These are phyloP conservation scores for human DNA, from an alignment of 2,113 vertebrate genomes.

Conservation along the genomic window DNA sequence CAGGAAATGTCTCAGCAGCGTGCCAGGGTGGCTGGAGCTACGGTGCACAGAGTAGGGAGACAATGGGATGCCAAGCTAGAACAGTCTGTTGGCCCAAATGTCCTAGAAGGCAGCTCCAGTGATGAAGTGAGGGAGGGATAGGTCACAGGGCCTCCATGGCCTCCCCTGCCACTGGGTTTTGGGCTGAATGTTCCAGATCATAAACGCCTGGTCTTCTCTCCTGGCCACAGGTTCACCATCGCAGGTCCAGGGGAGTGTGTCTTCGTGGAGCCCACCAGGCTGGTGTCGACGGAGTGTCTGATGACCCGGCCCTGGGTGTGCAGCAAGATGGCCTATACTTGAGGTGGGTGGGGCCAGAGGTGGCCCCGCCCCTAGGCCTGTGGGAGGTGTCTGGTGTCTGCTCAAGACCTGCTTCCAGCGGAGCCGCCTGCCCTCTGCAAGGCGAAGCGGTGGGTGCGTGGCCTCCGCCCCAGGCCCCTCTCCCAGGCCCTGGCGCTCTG, in stretches of 20 bases:
- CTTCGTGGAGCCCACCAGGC: slow-evolving; percentile 77
- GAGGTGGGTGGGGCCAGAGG: slow-evolving; percentile 11
- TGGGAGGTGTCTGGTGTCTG: fast-evolving
- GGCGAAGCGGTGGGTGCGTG: background rate
- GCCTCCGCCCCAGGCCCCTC: background rate
- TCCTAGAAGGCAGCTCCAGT: background rate
- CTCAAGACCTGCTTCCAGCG: background rate
- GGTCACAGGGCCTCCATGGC: fast-evolving
- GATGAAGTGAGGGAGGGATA: background rate
- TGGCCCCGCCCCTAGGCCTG: background rate
- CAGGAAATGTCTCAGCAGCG: fast-evolving
- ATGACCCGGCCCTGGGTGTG: slow-evolving; percentile 79
- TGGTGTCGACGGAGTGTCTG: slow-evolving; percentile 75
- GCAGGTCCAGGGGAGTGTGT: slow-evolving; percentile 71
- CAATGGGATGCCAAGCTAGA: fast-evolving
- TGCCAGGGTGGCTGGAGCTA: background rate
- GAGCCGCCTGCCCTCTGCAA: background rate
- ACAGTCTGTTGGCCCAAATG: background rate
- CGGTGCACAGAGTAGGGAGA: background rate
- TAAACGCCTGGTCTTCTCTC: background rate
- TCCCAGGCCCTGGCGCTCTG: background rate
- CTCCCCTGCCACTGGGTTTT: too few relatives aligned
- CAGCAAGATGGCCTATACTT: slow-evolving; percentile 78
- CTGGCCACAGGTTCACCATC: slow-evolving; percentile 57
- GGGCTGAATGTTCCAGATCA: fast-evolving